phyloP scores from a whole-genome alignment of 2,113 vertebrate species.

The Crotophaga sulcirostris region DNA sequence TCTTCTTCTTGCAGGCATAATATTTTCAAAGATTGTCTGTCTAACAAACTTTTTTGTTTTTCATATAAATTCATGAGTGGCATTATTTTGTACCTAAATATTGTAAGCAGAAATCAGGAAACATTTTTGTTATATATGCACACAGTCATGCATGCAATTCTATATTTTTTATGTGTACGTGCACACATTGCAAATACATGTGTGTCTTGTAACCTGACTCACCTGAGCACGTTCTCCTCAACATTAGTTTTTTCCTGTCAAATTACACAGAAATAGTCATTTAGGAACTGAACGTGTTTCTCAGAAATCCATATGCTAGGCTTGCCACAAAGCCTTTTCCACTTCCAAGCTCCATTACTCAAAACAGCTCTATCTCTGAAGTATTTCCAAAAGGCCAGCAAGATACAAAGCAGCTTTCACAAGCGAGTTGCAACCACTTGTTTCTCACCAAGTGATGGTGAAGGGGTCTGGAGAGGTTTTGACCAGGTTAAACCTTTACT shows the following conservation, averaged over 20 bases:
- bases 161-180: neutral
- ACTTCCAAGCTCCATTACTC: neutral
- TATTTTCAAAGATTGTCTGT: neutral
- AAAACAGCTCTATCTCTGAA: neutral
- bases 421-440: neutral
- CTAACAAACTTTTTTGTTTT: neutral
- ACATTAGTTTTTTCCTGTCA: neutral
- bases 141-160: neutral
- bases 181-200: neutral
- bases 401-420: slow-evolving; percentile 3
- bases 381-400: neutral
- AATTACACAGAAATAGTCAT: neutral
- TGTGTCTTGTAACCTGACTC: neutral
- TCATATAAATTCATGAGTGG: neutral
- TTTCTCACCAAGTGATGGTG: neutral
- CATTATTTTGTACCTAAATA: neutral
- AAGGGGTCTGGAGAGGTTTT: neutral
- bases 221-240: neutral
- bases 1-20: neutral
- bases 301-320: neutral
- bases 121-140: neutral
- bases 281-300: neutral
- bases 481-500: neutral
- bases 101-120: neutral
- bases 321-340: slow-evolving; percentile 21